Base-by-base conservation (phyloP, 2,888 invertebrate genomes). In the Ganaspis brasiliensis region DNA sequence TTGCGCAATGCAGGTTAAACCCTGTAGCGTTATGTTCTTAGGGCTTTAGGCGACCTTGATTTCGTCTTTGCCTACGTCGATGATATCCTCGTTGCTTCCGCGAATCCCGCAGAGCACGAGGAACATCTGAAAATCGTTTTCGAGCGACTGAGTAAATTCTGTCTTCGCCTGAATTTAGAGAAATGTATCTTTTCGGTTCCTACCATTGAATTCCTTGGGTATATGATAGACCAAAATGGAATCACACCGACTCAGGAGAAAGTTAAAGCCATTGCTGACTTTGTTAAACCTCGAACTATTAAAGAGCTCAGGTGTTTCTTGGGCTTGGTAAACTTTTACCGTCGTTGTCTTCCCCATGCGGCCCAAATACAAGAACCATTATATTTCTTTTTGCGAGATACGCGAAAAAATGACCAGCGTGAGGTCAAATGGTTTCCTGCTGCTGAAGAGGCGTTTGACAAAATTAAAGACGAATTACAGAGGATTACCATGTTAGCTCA, bases 1-100 rank as follows among this genome's bases (percentile, higher is more conserved):
- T 76, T 90, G 2, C 72, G 84, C 0, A 89, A 89, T 56, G 86
- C 87, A 0, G 84, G 82, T 0, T 86, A 89, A 73, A 87, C 89
- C 0, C 87, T 90, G 76, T 87, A 89, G 72, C 49, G 87, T 0
- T 87, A 87, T 67, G 85, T 88, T 63, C 83, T 87, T 45, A 57
- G 80, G 6, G 83, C 72, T 80, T 37, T 84, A 2, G 40, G 57
- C n/a, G 82, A 77, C 4, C 72, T 86, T 0, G 85, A 83, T 21
- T 84, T 86, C 55, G 70, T 79, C 6, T 87, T 81, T 72, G 55
- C 74, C 0, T 89, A 87, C 73, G 76, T 89, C 0, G 88, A 89
- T 71, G 89, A 89, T 71, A 82, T 88, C 6, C 79, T 88, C 9
- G 75, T 88, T 0, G 86, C 85, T 8, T 83, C 84, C 1, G 31